Evolutionary conservation across 2,888 invertebrate genomes (phyloP).

Genomic region (Agrotis ipsilon): DNA sequence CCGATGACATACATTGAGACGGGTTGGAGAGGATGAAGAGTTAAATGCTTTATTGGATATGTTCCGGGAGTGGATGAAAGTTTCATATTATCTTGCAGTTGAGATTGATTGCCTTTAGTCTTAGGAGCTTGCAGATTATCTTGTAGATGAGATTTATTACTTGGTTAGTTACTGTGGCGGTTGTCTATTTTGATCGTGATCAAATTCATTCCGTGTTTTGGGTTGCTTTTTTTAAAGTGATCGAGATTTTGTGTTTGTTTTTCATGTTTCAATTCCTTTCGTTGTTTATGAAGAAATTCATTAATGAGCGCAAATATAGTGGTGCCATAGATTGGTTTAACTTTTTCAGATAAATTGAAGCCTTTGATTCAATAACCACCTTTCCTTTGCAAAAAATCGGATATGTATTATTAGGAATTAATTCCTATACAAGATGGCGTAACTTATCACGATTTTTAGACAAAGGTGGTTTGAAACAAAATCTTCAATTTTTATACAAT

Average conservation of each 20-base stretch:
- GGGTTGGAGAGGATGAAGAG: conserved; percentile 38
- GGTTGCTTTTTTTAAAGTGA: neutral
- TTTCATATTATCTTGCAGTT: conserved; percentile 8
- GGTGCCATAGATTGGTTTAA: no score
- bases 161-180: neutral
- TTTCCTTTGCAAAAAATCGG: no score
- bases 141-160: neutral
- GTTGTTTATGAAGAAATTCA: no score
- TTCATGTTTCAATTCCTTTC: no score
- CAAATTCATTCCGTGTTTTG: neutral
- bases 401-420: no score
- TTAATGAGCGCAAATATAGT: no score
- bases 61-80: conserved; percentile 10
- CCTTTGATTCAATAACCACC: no score
- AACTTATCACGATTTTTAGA: no score
- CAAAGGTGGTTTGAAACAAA: no score
- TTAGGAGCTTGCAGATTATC: conserved; percentile 4
- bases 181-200: neutral
- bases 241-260: neutral
- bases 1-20: conserved; percentile 62
- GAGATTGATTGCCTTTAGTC: neutral
- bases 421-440: no score
- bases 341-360: no score
- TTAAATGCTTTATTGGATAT: neutral
- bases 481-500: no score